Conservation (phyloP, 2,888 invertebrate genomes). For the Keiferia lycopersicella region DNA sequence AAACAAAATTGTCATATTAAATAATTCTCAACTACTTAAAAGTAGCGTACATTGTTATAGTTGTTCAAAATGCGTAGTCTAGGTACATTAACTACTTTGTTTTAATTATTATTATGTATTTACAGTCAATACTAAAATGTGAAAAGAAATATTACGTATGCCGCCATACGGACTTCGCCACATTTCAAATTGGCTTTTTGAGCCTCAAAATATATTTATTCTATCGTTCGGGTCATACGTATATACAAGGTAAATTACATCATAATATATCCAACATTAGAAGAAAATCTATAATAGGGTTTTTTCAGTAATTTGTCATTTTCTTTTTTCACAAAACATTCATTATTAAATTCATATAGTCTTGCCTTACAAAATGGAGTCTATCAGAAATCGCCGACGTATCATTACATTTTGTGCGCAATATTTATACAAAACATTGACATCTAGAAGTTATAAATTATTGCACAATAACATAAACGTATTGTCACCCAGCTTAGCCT, state of each 20-base stretch:
- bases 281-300: slow-evolving; percentile 62
- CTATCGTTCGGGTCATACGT: slow-evolving; percentile 74
- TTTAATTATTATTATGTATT: slow-evolving; percentile 65
- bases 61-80: slow-evolving; percentile 58
- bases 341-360: slow-evolving; percentile 52
- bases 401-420: slow-evolving; percentile 64
- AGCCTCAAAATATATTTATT: slow-evolving; percentile 69
- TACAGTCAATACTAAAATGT: slow-evolving; percentile 71
- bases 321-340: slow-evolving; percentile 49
- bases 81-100: slow-evolving; percentile 58
- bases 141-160: slow-evolving; percentile 68
- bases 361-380: slow-evolving; percentile 63
- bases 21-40: slow-evolving; percentile 28
- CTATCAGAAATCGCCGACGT: slow-evolving; percentile 62
- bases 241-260: slow-evolving; percentile 77
- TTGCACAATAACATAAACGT: slow-evolving; percentile 40
- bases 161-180: slow-evolving; percentile 60
- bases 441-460: slow-evolving; percentile 36
- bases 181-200: slow-evolving; percentile 49
- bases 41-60: slow-evolving; percentile 42
- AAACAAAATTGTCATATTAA: slow-evolving; percentile 32
- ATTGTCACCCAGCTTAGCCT: slow-evolving; percentile 14
- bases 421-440: slow-evolving; percentile 36
- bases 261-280: slow-evolving; percentile 67
- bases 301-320: slow-evolving; percentile 54